phyloP scores from a whole-genome alignment of 2,113 vertebrate species.

The Taurulus bubalis region DNA sequence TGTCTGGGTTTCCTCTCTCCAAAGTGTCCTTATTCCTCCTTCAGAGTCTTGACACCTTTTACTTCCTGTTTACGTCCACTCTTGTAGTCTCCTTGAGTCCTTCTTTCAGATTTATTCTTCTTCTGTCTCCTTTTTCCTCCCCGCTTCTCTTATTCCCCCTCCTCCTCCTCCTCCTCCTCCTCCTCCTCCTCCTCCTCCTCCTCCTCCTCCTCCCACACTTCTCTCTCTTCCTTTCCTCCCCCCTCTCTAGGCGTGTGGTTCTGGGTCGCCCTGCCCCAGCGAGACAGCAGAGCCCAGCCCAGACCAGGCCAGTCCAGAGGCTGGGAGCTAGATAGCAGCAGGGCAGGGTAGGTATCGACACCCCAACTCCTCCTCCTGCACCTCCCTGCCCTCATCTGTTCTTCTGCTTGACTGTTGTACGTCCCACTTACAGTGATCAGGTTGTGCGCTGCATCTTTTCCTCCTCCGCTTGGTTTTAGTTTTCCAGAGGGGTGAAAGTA shows the following conservation, averaged over 20 bases:
- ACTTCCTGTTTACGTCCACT: constrained; percentile 42
- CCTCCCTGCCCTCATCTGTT: constrained; percentile 12
- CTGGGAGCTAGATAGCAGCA: constrained; percentile 99
- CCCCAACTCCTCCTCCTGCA: constrained; percentile 27
- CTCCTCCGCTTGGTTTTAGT: not conserved
- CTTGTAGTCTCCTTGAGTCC: constrained; percentile 26
- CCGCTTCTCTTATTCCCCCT: constrained; percentile 10
- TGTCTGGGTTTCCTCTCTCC: constrained; percentile 1
- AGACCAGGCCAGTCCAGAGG: constrained; percentile 96
- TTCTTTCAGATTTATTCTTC: constrained; percentile 49
- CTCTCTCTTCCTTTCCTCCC: constrained; percentile 6
- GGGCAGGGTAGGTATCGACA: constrained; percentile 94
- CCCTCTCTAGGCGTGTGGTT: constrained; percentile 90
- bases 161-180: not conserved
- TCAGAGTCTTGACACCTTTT: constrained; percentile 35
- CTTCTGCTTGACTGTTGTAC: not conserved
- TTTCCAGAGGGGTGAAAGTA: not conserved
- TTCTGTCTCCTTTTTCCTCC: constrained; percentile 27
- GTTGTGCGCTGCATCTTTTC: not conserved
- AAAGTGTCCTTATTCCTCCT: constrained; percentile 40
- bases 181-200: too few relatives aligned
- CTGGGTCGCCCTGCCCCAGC: constrained; percentile 96
- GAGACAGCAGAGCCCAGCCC: constrained; percentile 93
- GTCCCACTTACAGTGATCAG: constrained; percentile 1
- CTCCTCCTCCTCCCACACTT: constrained; percentile 24